These are phyloP conservation scores for Mobula birostris DNA, from an alignment of 2,113 vertebrate species.

Conservation along the genomic window DNA sequence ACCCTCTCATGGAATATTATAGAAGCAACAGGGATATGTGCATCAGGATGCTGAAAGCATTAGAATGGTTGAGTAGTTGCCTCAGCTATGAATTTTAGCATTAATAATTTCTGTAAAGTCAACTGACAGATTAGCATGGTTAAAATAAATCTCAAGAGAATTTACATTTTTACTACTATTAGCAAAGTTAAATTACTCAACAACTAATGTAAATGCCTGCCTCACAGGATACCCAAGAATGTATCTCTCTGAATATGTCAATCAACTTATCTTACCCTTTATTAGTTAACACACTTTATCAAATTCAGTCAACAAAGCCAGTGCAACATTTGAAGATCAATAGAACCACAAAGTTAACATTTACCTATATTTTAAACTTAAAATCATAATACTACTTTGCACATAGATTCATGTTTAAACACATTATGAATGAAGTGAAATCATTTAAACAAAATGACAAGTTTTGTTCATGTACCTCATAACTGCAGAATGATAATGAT, in stretches of 20 bases:
- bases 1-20: not conserved
- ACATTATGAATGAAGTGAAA: not conserved
- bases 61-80: constrained; percentile 36
- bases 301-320: not conserved
- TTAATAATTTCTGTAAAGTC: constrained; percentile 44
- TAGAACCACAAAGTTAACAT: not conserved
- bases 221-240: not conserved
- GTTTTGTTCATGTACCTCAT: not conserved
- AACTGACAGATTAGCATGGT: not conserved
- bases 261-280: not conserved
- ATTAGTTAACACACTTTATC: not conserved
- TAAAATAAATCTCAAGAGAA: constrained; percentile 41
- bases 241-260: not conserved
- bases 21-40: constrained; percentile 40
- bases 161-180: constrained; percentile 45
- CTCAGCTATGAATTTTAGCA: constrained; percentile 39
- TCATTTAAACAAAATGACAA: not conserved
- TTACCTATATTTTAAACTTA: not conserved
- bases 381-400: not conserved
- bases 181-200: constrained; percentile 41
- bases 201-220: not conserved
- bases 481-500: not conserved
- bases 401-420: not conserved
- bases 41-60: constrained; percentile 40
- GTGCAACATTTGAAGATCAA: not conserved